phyloP scores from a whole-genome alignment of 2,113 vertebrate genomes.

The Zosterops hypoxanthus region DNA sequence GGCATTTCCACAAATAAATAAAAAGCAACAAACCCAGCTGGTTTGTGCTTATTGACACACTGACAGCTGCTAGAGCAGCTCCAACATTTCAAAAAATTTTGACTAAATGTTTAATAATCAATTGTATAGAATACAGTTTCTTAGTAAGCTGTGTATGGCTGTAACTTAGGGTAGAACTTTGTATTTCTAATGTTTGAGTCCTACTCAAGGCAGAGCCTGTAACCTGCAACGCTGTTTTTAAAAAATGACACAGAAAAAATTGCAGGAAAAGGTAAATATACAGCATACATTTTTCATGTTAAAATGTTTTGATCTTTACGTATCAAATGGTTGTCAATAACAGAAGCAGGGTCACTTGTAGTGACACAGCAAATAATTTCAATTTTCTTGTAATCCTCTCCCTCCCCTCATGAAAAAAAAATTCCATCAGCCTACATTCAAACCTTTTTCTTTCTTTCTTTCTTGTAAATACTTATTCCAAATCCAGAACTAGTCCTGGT shows the following conservation, averaged over 20 bases:
- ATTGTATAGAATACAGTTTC: background rate
- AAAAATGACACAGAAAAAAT: background rate
- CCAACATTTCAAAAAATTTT: background rate
- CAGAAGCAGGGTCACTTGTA: background rate
- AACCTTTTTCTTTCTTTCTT: background rate
- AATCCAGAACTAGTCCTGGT: background rate
- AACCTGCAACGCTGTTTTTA: background rate
- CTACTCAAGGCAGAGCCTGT: background rate
- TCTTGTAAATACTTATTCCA: background rate
- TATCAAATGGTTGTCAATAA: background rate
- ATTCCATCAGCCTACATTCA: background rate
- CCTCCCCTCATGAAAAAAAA: fast-evolving
- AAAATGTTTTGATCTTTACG: background rate
- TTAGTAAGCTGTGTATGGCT: background rate
- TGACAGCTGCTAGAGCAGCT: background rate
- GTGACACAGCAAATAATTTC: background rate
- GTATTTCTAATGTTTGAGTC: background rate
- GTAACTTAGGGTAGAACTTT: background rate
- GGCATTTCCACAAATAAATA: background rate
- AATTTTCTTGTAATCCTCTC: background rate
- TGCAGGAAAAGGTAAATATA: background rate
- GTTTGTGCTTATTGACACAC: background rate
- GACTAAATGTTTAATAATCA: background rate
- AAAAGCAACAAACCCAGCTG: background rate
- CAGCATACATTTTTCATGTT: background rate